Base-by-base conservation (phyloP, 2,113 vertebrate genomes). In the Heliornis fulica region DNA sequence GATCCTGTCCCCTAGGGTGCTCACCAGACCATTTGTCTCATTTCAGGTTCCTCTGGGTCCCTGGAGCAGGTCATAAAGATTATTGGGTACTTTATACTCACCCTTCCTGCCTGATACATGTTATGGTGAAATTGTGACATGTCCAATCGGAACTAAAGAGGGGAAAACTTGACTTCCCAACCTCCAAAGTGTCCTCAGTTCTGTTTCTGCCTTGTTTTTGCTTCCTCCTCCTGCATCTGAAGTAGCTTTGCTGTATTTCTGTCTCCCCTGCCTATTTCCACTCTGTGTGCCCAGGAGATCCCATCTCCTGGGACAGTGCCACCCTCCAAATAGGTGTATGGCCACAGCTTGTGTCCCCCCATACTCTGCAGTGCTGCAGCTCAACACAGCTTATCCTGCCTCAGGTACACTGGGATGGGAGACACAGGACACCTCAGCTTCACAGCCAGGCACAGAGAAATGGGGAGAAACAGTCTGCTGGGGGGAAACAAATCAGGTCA, bases 331-430 rank as follows among this genome's bases (percentile, higher is more conserved):
- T 13, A 6, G 23, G 9, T 5, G 10, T 10, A 38, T 23, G 46
- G 23, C 8, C 60, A 23, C 1, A 2, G 34, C 17, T 57, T 57
- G 23, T 69, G 46, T 6, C 6, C 10, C 22, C 10, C 28, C 14
- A 0, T 32, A 25, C 9, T 18, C 18, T 54, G 20, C 34, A 41
- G 29, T 28, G 36, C n/a, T 76, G n/a, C 13, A 36, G 38, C 20
- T 68, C 0, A 0, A 7, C 14, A 36, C 5, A 5, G 17, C 21
- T 86, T 2, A 4, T 66, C 53, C 57, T 75, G 9, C 20, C 23
- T 68, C 32, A 54, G 45, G 53, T 9, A 32, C 18, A 16, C 14
- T 31, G 54, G 11, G 15, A 20, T 56, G 50, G 32, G 60, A 56
- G 21, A 53, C 20, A 23, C 3, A 5, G 12, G 5, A 34, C 36